Conservation (phyloP, 2,888 invertebrate species). For the Sthenelais limicola region DNA sequence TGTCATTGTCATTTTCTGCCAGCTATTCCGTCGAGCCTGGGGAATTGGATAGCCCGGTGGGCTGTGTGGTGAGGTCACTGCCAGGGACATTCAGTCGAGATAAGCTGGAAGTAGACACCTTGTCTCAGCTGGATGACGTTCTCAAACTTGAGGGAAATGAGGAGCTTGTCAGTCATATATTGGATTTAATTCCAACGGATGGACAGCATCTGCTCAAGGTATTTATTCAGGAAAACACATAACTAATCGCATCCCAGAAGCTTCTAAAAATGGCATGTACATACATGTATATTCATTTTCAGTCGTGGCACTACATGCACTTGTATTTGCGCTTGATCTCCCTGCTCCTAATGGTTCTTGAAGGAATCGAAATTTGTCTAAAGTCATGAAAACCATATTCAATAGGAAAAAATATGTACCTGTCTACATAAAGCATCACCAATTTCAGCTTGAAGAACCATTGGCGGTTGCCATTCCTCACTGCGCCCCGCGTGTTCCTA, state of each 20-base stretch:
- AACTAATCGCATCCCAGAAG: too few species aligned
- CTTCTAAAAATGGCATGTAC: too few species aligned
- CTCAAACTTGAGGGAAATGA: conserved; percentile 59
- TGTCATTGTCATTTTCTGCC: neutral
- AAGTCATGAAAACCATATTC: too few species aligned
- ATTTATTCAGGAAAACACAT: too few species aligned
- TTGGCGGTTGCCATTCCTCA: conserved; percentile 62
- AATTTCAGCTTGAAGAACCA: conserved; percentile 60
- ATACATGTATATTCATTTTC: too few species aligned
- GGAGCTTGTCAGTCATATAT: conserved; percentile 66
- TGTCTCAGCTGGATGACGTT: conserved; percentile 57
- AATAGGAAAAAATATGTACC: too few species aligned
- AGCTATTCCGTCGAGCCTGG: conserved; percentile 60
- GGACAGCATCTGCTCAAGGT: neutral
- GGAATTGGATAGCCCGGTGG: conserved; percentile 60
- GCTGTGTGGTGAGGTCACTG: conserved; percentile 61
- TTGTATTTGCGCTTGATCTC: too few species aligned
- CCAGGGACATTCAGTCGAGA: conserved; percentile 56
- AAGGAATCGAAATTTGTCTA: too few species aligned
- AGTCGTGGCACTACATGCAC: too few species aligned
- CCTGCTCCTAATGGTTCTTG: too few species aligned
- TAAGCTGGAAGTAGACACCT: conserved; percentile 55
- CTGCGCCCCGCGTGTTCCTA: conserved; percentile 57
- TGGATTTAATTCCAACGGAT: conserved; percentile 53
- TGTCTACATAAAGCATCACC: too few species aligned